A percentile compares a stretch with the other conserved stretches of the same genome.
Evolutionary conservation across 2,888 invertebrate species (phyloP).

Genomic region (Carcina quercana): DNA sequence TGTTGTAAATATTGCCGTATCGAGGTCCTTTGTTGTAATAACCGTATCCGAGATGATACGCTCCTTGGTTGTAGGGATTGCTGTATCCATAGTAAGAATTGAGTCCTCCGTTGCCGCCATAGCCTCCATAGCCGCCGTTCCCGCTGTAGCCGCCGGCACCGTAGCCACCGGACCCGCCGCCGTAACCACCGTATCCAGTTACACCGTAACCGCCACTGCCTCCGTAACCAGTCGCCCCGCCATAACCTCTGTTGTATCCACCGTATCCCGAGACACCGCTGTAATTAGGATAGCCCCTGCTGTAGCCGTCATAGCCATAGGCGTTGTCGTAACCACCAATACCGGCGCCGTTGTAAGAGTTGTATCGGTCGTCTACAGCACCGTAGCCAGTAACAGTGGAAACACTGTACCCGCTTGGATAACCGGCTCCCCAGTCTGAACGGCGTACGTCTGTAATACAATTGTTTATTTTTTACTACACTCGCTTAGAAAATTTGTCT

Average conservation of each 20-base stretch:
- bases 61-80: conserved; percentile 68
- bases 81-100: conserved; percentile 75
- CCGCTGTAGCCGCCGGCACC: conserved; percentile 14
- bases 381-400: conserved; percentile 14
- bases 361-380: conserved; percentile 4
- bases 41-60: conserved; percentile 74
- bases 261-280: conserved; percentile 4
- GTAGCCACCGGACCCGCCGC: conserved; percentile 18
- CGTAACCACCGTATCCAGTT: conserved; percentile 19
- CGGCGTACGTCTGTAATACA: no score
- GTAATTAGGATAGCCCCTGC: conserved; percentile 5
- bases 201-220: conserved; percentile 14
- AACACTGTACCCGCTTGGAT: conserved; percentile 28
- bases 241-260: conserved; percentile 18
- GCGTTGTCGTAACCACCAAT: conserved; percentile 14
- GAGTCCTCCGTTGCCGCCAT: conserved; percentile 75
- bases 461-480: no score
- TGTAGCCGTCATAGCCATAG: conserved; percentile 20
- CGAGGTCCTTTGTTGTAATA: conserved; percentile 60
- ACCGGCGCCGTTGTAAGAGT: conserved; percentile 13
- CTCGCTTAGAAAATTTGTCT: no score
- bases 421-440: conserved; percentile 49
- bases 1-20: conserved; percentile 53
- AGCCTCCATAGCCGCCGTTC: conserved; percentile 67
- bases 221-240: conserved; percentile 16